Percentiles rank a stretch among this genome's conserved stretches.
Evolutionary conservation across 1,140 invertebrate species (phyloP).

Genomic region (Tetranychus cinnabarinus): DNA sequence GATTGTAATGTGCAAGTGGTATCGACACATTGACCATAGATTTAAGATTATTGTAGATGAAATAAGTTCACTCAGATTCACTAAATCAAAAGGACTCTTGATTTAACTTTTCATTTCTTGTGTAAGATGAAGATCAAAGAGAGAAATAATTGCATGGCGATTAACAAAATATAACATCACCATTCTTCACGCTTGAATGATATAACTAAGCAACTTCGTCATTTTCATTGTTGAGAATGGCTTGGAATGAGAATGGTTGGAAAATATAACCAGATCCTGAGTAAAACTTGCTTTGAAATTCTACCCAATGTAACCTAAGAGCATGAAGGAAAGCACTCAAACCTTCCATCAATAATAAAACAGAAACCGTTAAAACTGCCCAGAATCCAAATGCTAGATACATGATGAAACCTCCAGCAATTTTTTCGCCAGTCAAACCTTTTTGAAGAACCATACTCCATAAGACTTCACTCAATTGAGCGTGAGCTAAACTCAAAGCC

Average conservation of each 20-base stretch:
- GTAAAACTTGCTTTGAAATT: conserved; percentile 33
- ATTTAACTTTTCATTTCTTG: no score
- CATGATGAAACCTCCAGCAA: conserved; percentile 30
- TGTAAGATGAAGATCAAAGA: no score
- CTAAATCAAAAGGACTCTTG: no score
- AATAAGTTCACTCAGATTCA: no score
- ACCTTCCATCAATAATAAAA: conserved; percentile 86
- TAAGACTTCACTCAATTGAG: conserved; percentile 78
- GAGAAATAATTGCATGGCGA: no score
- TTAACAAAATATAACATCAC: no score
- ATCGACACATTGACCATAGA: no score
- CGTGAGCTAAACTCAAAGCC: conserved; percentile 80
- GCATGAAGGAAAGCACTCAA: conserved; percentile 91
- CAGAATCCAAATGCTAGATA: conserved; percentile 57
- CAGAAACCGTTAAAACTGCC: conserved; percentile 56
- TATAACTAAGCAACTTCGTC: not conserved
- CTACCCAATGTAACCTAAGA: conserved; percentile 82
- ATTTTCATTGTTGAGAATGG: conserved; percentile 16
- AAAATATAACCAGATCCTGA: conserved; percentile 22
- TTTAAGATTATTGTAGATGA: no score
- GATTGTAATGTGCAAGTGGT: no score
- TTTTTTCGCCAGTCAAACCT: not conserved
- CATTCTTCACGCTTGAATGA: no score
- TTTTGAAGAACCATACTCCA: conserved; percentile 14
- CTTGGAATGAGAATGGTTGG: conserved; percentile 18